phyloP scores from a whole-genome alignment of 2,113 vertebrate species.

The Myxocyprinus asiaticus region DNA sequence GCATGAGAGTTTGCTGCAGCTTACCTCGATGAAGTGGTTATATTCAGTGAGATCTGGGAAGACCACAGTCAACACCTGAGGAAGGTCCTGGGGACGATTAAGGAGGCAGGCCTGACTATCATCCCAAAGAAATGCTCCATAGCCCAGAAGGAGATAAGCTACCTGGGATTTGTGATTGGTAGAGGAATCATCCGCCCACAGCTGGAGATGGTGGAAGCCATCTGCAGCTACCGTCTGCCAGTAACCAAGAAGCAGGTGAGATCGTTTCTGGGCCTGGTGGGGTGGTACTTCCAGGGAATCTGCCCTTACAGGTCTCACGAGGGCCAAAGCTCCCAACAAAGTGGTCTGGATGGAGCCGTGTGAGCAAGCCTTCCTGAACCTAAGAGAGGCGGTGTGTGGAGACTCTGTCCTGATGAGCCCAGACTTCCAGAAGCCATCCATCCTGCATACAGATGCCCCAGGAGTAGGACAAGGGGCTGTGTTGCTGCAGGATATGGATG shows the following conservation, averaged over 20 bases:
- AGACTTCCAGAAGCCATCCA: conserved; percentile 7
- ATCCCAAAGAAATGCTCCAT: conserved; percentile 32
- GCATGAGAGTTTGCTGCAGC: conserved; percentile 3
- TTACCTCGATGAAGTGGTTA: neutral
- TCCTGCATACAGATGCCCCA: neutral
- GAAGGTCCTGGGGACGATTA: conserved; percentile 17
- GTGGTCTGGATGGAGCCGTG: conserved; percentile 20
- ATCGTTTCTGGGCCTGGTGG: neutral
- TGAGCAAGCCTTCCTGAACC: conserved; percentile 26
- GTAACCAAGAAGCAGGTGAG: conserved; percentile 8
- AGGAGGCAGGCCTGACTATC: conserved; percentile 13
- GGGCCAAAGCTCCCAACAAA: neutral
- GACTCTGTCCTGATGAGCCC: conserved; percentile 8
- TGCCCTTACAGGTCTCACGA: conserved; percentile 11
- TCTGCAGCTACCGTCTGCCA: neutral
- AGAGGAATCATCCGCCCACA: conserved; percentile 25
- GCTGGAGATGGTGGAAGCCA: conserved; percentile 3
- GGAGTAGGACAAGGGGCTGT: conserved; percentile 7
- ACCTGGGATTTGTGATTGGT: conserved; percentile 28
- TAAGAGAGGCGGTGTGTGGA: conserved; percentile 5
- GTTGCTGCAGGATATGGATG: neutral
- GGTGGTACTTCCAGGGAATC: conserved; percentile 8
- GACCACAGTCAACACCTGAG: conserved; percentile 18
- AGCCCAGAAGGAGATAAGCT: conserved; percentile 32
- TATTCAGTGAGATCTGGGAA: conserved; percentile 20